phyloP scores from a whole-genome alignment of 2,113 vertebrate species.

The Fulmarus glacialis region DNA sequence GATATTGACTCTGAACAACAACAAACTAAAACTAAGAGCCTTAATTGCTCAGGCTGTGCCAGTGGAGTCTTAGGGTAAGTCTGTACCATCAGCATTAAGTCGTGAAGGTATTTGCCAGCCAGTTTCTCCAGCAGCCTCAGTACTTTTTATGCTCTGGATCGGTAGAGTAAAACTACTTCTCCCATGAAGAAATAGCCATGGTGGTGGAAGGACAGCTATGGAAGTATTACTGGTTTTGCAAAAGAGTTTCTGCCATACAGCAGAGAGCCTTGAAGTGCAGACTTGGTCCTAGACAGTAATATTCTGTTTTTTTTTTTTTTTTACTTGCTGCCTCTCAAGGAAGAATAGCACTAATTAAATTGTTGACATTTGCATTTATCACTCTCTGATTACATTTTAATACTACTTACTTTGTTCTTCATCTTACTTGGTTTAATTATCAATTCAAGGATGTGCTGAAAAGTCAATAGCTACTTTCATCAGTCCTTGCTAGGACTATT shows the following conservation, averaged over 20 bases:
- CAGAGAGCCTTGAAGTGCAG: neutral
- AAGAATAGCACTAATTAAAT: constrained; percentile 42
- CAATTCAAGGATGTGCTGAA: constrained; percentile 11
- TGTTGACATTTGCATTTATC: constrained; percentile 53
- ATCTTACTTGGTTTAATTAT: neutral
- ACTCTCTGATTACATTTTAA: constrained; percentile 35
- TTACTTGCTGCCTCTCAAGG: neutral
- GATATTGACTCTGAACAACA: neutral
- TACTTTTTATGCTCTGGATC: neutral
- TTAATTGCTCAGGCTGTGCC: neutral
- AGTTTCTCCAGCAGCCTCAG: neutral
- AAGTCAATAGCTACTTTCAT: constrained; percentile 35
- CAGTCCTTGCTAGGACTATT: neutral
- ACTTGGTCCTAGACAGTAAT: neutral
- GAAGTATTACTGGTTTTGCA: neutral
- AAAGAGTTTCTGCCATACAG: neutral
- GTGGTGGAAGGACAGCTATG: neutral
- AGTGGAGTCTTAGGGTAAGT: neutral
- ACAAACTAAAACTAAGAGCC: neutral
- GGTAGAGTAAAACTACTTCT: neutral
- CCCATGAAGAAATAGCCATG: neutral
- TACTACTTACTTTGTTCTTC: constrained; percentile 19
- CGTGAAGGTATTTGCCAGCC: neutral
- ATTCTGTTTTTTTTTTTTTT: neutral
- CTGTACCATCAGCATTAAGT: neutral